Percentiles rank a stretch among this genome's conserved stretches.
Conservation (phyloP, 2,888 invertebrate genomes). For the Polydrusus cervinus region DNA sequence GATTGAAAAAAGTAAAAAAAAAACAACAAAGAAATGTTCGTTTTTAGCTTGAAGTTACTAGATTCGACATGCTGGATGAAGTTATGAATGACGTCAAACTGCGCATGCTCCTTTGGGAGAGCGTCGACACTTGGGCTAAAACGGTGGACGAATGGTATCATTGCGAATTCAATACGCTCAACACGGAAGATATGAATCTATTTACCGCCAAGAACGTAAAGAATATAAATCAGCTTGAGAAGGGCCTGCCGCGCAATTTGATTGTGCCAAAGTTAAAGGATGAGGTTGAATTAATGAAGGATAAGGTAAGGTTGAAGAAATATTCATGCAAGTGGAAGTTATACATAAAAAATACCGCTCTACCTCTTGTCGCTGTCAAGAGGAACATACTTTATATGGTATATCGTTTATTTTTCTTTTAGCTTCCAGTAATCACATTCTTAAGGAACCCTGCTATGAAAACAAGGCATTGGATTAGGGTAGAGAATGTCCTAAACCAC, state of each 20-base stretch:
- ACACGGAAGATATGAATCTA: conserved; percentile 82
- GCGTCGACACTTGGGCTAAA: conserved; percentile 83
- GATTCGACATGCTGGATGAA: conserved; percentile 87
- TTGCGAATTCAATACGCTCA: conserved; percentile 77
- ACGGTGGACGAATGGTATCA: conserved; percentile 79
- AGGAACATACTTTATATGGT: too few species aligned
- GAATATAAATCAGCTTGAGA: conserved; percentile 85
- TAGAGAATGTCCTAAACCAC: conserved; percentile 83
- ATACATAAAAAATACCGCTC: too few species aligned
- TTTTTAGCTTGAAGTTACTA: conserved; percentile 84
- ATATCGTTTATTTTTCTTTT: conserved; percentile 54
- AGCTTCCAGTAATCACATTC: conserved; percentile 86
- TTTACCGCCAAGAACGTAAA: conserved; percentile 80
- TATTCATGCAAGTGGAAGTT: too few species aligned
- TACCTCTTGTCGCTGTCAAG: too few species aligned
- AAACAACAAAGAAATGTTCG: not conserved
- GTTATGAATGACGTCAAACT: conserved; percentile 86
- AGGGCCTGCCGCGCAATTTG: conserved; percentile 86
- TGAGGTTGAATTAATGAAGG: conserved; percentile 85
- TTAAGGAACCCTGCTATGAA: conserved; percentile 87
- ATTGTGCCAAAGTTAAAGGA: conserved; percentile 85
- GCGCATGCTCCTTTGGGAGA: conserved; percentile 86
- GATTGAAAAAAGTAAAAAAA: too few species aligned
- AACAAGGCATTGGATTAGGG: conserved; percentile 87
- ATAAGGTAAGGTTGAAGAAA: conserved; percentile 77